Base-by-base conservation (phyloP, 2,797 vertebrate species). In the Ibycter americanus region DNA sequence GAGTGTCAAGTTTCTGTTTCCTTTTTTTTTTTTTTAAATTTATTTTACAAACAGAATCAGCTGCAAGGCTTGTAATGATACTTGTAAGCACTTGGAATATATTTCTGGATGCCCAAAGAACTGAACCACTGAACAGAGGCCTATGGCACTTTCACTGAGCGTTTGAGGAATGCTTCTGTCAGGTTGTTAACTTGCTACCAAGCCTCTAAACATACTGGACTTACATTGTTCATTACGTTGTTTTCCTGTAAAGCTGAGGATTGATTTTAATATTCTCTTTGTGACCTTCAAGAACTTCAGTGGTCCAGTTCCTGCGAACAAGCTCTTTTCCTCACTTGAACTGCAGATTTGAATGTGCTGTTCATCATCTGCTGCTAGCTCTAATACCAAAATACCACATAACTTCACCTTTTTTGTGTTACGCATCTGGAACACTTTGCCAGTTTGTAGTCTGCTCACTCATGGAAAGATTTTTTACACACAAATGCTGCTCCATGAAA, bases 251-350 rank as follows among this genome's bases (percentile, higher is more conserved):
- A 97, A 93, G 79, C 42, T 72, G 47, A 40, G 25, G n/a, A 86
- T 34, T 66, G 10, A n/a, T 93, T 96, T 97, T 72, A 78, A 95
- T 87, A 91, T 95, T 96, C 42, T 63, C 17, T 49, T 95, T 87
- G 79, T 94, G 87, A 96, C 47, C 91, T 58, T 8, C 32, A 89
- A 92, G 78, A 91, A 38, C 40, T 82, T 84, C 29, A 11, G 29
- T 26, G 47, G 65, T 87, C 66, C 51, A 62, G 29, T 34, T 78
- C 34, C 73, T 79, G 54, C n/a, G 83, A 47, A 61, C 38, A 70
- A 93, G n/a, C 46, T 59, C 23, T 49, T 79, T 88, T 86, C 7
- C 36, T 38, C 11, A 71, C 5, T 52, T 23, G 15, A 4, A 25
- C 32, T 26, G 46, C 31, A 77, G 52, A 25, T 61, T 34, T 8